Evolutionary conservation across 2,797 vertebrate genomes (phyloP).

Genomic region (Pseudomugil gertrudae): DNA sequence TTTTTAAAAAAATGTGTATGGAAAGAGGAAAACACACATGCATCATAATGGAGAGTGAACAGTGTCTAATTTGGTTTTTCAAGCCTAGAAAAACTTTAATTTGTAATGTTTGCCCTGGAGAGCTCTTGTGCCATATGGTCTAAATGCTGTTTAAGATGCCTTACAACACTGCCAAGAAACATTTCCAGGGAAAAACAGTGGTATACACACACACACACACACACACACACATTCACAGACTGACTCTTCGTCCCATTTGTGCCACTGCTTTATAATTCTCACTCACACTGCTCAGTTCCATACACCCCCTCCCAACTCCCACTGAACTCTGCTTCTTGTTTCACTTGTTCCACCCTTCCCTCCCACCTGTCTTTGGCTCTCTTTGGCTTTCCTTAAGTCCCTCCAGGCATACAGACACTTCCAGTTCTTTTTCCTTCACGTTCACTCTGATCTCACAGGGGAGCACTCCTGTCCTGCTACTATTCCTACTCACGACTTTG

Average conservation of each 20-base stretch:
- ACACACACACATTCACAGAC: neutral
- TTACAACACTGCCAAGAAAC: conserved; percentile 33
- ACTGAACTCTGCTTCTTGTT: conserved; percentile 35
- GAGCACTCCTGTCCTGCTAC: conserved; percentile 65
- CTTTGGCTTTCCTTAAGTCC: conserved; percentile 53
- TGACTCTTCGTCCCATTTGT: conserved; percentile 12
- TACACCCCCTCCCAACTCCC: conserved; percentile 17
- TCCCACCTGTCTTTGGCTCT: conserved; percentile 42
- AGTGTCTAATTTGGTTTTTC: conserved; percentile 8
- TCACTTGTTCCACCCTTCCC: conserved; percentile 35
- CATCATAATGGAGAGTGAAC: neutral
- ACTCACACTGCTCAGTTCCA: conserved; percentile 11
- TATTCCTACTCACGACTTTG: conserved; percentile 44
- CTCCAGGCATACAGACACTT: conserved; percentile 57
- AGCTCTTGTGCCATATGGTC: conserved; percentile 31
- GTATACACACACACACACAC: conserved; percentile 29
- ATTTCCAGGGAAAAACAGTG: conserved; percentile 32
- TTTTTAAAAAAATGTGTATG: neutral
- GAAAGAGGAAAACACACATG: neutral
- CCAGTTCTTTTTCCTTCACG: conserved; percentile 44
- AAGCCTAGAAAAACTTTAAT: neutral
- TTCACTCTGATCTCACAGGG: conserved; percentile 66
- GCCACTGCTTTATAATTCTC: conserved; percentile 16
- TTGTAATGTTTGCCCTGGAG: conserved; percentile 12
- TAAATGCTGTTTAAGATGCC: conserved; percentile 42